These are phyloP conservation scores for Calephelis nemesis DNA, from an alignment of 1,140 invertebrate species.

Conservation along the genomic window DNA sequence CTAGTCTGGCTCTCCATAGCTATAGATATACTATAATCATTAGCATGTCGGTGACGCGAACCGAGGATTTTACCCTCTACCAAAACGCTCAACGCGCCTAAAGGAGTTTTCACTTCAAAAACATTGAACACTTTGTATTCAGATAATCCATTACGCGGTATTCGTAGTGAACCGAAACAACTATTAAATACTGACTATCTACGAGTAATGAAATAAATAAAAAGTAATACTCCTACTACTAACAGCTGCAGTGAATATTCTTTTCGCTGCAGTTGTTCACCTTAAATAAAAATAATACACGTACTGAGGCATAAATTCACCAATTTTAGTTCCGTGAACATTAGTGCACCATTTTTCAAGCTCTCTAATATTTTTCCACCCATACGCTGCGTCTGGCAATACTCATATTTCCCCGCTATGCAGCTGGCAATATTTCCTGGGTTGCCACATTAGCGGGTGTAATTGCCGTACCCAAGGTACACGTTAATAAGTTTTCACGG, in stretches of 20 bases:
- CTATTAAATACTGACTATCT: too few species aligned
- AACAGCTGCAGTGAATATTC: neutral
- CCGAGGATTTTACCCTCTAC: too few species aligned
- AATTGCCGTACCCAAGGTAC: conserved; percentile 44
- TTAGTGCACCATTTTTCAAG: conserved; percentile 18
- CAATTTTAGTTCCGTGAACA: conserved; percentile 14
- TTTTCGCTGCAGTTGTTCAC: neutral
- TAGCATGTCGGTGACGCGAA: too few species aligned
- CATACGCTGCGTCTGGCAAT: conserved; percentile 33
- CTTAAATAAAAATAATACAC: neutral
- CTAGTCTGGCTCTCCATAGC: too few species aligned
- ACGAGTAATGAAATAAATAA: too few species aligned
- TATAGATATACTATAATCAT: too few species aligned
- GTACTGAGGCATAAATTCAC: neutral
- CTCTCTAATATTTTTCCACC: conserved; percentile 14
- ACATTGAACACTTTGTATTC: too few species aligned
- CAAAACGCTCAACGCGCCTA: too few species aligned
- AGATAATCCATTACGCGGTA: too few species aligned
- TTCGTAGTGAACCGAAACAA: too few species aligned
- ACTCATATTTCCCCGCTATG: conserved; percentile 32
- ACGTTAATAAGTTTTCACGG: conserved; percentile 43
- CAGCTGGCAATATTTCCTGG: conserved; percentile 41
- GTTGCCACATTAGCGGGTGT: conserved; percentile 51
- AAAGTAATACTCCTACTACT: too few species aligned
- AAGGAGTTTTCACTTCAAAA: too few species aligned